Conservation (phyloP, 2,797 vertebrate species). For the Muscicapa comitata region DNA sequence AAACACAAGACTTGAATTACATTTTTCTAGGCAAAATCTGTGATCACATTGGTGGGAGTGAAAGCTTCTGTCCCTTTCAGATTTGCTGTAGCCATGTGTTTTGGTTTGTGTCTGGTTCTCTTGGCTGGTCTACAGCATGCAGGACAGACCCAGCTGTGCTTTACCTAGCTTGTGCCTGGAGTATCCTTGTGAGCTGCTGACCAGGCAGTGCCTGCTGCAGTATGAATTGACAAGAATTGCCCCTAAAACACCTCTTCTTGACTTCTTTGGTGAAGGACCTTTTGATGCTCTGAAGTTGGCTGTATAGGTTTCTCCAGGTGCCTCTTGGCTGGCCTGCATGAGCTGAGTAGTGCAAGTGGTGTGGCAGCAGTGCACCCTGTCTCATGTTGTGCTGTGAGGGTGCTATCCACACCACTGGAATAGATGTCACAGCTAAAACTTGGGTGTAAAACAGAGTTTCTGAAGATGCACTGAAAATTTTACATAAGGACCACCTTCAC, state of each 20-base stretch:
- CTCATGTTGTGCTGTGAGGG: not conserved
- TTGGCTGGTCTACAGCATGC: not conserved
- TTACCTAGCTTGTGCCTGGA: not conserved
- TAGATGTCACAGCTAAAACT: slow-evolving; percentile 32
- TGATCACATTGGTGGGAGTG: not conserved
- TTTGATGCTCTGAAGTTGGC: not conserved
- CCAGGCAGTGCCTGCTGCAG: fast-evolving
- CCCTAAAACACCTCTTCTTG: not conserved
- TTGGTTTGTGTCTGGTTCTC: not conserved
- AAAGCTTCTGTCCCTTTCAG: not conserved
- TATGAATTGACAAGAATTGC: not conserved
- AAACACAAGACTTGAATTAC: not conserved
- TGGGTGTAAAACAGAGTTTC: slow-evolving; percentile 1
- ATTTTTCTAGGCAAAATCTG: not conserved
- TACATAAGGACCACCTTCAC: not conserved
- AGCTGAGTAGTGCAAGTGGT: not conserved
- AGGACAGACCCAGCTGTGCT: fast-evolving
- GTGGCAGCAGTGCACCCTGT: not conserved
- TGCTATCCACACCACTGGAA: not conserved
- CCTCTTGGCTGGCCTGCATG: not conserved
- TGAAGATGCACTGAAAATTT: slow-evolving; percentile 44
- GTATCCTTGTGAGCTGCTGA: not conserved
- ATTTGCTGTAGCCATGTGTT: not conserved
- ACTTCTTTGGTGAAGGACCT: not conserved
- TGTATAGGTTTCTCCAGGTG: not conserved